These are phyloP conservation scores for Scomber scombrus DNA, from an alignment of 2,113 vertebrate species.

Conservation along the genomic window DNA sequence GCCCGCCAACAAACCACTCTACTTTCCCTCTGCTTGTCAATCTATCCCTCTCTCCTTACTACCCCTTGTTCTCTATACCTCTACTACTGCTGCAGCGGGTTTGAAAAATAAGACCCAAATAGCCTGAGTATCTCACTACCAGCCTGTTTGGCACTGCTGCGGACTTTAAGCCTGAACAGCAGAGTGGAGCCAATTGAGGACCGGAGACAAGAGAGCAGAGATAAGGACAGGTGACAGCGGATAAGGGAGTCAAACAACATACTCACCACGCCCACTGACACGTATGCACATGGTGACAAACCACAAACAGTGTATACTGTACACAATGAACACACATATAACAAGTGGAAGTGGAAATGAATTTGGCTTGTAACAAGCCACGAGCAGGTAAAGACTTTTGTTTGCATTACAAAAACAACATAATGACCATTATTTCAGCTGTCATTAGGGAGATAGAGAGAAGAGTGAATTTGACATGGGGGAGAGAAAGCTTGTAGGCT, in stretches of 20 bases:
- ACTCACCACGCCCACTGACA: slow-evolving; percentile 71
- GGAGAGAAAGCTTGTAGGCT: slow-evolving; percentile 11
- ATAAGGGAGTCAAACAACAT: slow-evolving; percentile 75
- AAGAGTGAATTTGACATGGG: neutral
- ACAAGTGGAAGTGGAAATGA: neutral
- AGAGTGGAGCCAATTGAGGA: slow-evolving; percentile 67
- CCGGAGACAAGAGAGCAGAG: slow-evolving; percentile 65
- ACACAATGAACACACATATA: neutral
- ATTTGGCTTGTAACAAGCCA: neutral
- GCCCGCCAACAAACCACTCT: slow-evolving; percentile 46
- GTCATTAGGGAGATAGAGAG: neutral
- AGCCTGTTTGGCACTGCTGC: slow-evolving; percentile 57
- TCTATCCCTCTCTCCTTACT: neutral
- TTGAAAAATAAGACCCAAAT: slow-evolving; percentile 78
- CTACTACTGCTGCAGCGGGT: slow-evolving; percentile 56
- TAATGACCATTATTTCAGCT: slow-evolving; percentile 29
- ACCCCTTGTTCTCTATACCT: slow-evolving; percentile 12
- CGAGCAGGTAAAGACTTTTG: neutral
- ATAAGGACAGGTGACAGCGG: slow-evolving; percentile 69
- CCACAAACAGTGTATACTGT: slow-evolving; percentile 13
- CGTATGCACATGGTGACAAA: slow-evolving; percentile 43
- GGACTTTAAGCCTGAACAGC: slow-evolving; percentile 50
- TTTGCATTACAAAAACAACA: slow-evolving; percentile 24
- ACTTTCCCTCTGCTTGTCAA: neutral
- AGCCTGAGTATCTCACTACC: slow-evolving; percentile 67